Evolutionary conservation across 2,888 invertebrate species (phyloP).

Genomic region (Pachydiplax longipennis): DNA sequence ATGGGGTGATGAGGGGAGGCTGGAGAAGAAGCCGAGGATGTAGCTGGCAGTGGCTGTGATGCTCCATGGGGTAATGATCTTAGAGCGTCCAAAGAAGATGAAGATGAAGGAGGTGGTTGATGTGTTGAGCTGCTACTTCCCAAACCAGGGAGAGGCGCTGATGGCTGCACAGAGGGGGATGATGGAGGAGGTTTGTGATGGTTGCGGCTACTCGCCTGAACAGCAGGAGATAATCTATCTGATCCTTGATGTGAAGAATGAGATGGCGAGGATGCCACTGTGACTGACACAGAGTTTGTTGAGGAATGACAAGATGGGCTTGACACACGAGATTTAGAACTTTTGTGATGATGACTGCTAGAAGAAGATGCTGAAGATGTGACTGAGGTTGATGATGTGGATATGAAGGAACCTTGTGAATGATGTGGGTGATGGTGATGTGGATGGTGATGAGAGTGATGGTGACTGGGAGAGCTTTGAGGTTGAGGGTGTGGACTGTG

Average conservation of each 20-base stretch:
- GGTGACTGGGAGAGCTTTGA: slow-evolving; percentile 64
- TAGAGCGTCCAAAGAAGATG: slow-evolving; percentile 74
- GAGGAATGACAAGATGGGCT: slow-evolving; percentile 45
- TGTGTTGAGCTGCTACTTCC: slow-evolving; percentile 59
- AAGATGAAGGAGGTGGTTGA: slow-evolving; percentile 61
- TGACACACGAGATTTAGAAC: slow-evolving; percentile 21
- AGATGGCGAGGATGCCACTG: slow-evolving; percentile 68
- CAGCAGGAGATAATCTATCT: slow-evolving; percentile 67
- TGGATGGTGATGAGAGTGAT: slow-evolving; percentile 76
- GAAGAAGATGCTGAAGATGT: slow-evolving; percentile 45
- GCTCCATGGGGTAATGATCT: slow-evolving; percentile 49
- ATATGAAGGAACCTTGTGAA: slow-evolving; percentile 70
- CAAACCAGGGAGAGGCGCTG: slow-evolving; percentile 65
- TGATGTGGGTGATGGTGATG: slow-evolving; percentile 63
- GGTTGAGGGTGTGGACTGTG: slow-evolving; percentile 55
- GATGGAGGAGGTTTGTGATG: slow-evolving; percentile 54
- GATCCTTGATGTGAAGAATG: slow-evolving; percentile 71
- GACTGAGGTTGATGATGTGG: slow-evolving; percentile 62
- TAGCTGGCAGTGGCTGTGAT: slow-evolving; percentile 11
- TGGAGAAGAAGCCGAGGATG: slow-evolving; percentile 15
- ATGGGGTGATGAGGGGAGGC: slow-evolving; percentile 22
- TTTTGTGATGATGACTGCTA: slow-evolving; percentile 42
- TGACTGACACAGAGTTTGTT: slow-evolving; percentile 54
- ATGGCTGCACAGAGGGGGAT: slow-evolving; percentile 56
- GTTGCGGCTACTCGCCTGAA: slow-evolving; percentile 55